A percentile compares a stretch with the other conserved stretches of the same genome.
Evolutionary conservation across 2,888 invertebrate species (phyloP).

Genomic region (Lucinisca nassula): DNA sequence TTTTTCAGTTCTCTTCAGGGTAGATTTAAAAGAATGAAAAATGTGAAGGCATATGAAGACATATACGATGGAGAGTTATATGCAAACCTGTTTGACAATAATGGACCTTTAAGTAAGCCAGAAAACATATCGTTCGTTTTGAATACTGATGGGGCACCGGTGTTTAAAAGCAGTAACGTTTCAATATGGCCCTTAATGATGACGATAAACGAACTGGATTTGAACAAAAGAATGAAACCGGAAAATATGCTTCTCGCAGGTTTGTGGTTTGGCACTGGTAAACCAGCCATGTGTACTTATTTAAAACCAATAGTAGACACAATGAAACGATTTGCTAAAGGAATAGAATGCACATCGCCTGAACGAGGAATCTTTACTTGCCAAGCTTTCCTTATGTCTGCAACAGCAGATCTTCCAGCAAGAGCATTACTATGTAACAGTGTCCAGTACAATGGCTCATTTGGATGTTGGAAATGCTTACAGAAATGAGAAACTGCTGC

Average conservation of each 20-base stretch:
- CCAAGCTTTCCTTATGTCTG: conserved; percentile 21
- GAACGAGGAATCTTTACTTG: conserved; percentile 30
- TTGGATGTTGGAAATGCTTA: conserved; percentile 48
- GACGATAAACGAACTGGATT: conserved; percentile 48
- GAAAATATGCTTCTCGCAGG: conserved; percentile 45
- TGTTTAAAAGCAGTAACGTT: conserved; percentile 58
- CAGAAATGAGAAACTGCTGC: conserved; percentile 33
- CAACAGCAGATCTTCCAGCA: conserved; percentile 55
- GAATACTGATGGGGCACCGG: conserved; percentile 60
- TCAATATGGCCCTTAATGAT: conserved; percentile 57
- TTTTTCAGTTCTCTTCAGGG: conserved; percentile 23
- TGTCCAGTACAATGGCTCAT: conserved; percentile 55
- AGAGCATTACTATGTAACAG: conserved; percentile 42
- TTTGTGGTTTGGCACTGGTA: neutral
- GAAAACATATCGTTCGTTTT: conserved; percentile 57
- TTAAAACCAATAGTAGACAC: conserved; percentile 43
- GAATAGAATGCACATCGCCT: conserved; percentile 13
- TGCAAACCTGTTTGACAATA: conserved; percentile 9
- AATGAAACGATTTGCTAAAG: conserved; percentile 32
- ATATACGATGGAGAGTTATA: conserved; percentile 53
- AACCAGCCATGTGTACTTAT: conserved; percentile 43
- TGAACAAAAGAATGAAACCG: conserved; percentile 29
- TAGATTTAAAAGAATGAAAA: neutral
- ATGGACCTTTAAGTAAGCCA: conserved; percentile 35
- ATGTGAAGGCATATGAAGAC: neutral